Base-by-base conservation (phyloP, 2,888 invertebrate species). In the Drosophila melanosoma region DNA sequence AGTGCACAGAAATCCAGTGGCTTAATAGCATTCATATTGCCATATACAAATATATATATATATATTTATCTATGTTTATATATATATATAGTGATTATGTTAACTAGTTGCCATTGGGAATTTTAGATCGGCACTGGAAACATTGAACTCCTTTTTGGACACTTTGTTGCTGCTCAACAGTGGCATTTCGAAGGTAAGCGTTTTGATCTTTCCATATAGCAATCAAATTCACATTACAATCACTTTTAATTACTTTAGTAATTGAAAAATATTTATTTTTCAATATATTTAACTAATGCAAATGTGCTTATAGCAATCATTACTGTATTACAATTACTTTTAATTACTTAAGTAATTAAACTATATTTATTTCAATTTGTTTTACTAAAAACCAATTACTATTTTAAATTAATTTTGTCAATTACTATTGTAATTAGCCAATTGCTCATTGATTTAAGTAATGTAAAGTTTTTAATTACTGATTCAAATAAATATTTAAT, bases 141-240 rank as follows among this genome's bases (percentile, higher is more conserved):
- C 36, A 32, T 64, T 59, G 59, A 42, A 63, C 36, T 60, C 40
- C 45, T 60, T 69, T 58, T 35, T 67, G 68, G 42, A 68, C 58
- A 57, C 49, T 57, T 68, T 68, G 35, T 64, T 74, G 69, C 63
- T 68, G 79, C 74, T 58, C 59, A 60, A 53, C 51, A 52, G 64
- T 45, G 64, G 58, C 63, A 54, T 53, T 80, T 64, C 45, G 35
- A 71, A 78, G 77, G 77, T 78, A 49, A 76, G 76, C 17, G 45
- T 12, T 11, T n/a, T 12, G 15, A 15, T 7, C 26, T 26, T 1
- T 36, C 36, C 17, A 36, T 7, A 17, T 15, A 15, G 45, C 33
- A 20, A 12, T 20, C 8, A n/a, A 20, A 58, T 29, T 40, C 29
- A 17, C 7, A 17, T 17, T 36, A 7, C 17, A 12, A 57, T 29